Base-by-base conservation (phyloP, 2,888 invertebrate genomes). In the Drosophila kokeensis region DNA sequence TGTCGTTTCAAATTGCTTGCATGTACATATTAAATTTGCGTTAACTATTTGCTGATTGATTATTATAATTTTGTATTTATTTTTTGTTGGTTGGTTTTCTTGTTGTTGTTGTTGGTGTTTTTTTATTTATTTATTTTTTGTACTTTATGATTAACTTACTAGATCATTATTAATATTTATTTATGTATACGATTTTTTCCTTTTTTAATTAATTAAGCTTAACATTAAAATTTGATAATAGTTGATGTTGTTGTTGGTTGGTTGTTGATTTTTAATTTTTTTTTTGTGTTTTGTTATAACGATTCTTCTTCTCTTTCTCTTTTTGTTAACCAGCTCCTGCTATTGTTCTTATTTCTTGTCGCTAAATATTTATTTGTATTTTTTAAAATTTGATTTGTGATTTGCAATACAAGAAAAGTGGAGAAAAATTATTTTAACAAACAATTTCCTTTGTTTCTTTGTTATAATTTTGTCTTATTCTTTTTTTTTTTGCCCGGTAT, bases 91-190 rank as follows among this genome's bases (percentile, higher is more conserved):
- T 70, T 66, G 36, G 32, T 71, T 59, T 58, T 55, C 50, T 61
- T 53, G 24, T 70, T 76, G 49, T 58, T 67, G 53, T 72, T 73
- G 69, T 67, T 57, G 70, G 49, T 82, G 58, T 73, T 79, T 36
- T 52, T 52, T 55, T 59, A 62, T 70, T 42, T 53, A 40, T 50
- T 78, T 72, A 71, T 54, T 82, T 82, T 85, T 86, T 86, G 88
- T 86, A 86, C 85, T 86, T 86, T 85, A 86, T 69, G 60, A 71
- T 85, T 88, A 88, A 83, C 76, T 88, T 88, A 83, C 83, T 88
- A 88, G 70, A 86, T 86, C 88, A 88, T 86, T 78, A 80, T 83
- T 84, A 76, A 83, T 76, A 81, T 73, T 81, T 77, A 68, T 66
- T 81, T 78, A 81, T 80, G 45, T 74, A 69, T 79, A 76, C 45